Base-by-base conservation (phyloP, 2,113 vertebrate genomes). In the Cynopterus brachyotis region DNA sequence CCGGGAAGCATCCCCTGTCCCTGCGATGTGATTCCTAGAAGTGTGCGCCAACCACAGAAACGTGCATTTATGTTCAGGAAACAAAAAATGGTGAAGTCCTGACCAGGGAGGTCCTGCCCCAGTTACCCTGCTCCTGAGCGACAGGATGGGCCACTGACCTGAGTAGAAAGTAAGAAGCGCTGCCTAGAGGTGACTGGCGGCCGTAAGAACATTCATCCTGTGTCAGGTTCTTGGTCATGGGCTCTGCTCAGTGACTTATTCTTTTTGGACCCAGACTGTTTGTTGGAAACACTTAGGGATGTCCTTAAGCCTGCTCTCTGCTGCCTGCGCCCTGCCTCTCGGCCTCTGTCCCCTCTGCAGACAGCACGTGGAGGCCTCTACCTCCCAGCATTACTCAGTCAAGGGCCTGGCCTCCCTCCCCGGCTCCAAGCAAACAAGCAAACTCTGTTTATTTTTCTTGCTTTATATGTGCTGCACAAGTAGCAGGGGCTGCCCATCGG, bases 381-480 rank as follows among this genome's bases (percentile, higher is more conserved):
- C 89, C 76, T 83, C 81, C 47, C 79, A 8, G 60, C 50, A 53
- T 81, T 79, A 53, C 89, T 80, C 95, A 96, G 81, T 86, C 75
- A 97, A 62, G 85, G 84, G 72, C 22, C 73, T 2, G 0, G 83
- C 82, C 82, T 93, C 73, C 59, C 86, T 60, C 59, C 90, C 79
- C 86, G 45, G 67, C 93, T 62, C 30, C 2, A 24, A 62, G 85
- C 30, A 13, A 75, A 26, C 30, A 42, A 6, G 45, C n/a, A 0
- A 12, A 67, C 26, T 55, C 30, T 94, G 85, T 96, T 98, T 98
- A 6, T 97, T 97, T 98, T 97, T 79, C 45, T 87, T 78, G 4
- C 28, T 86, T 82, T 13, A 22, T 53, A n/a, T 42, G 22, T 30
- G n/a, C 67, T 22, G 3, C 50, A 57, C 83, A 24, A 87, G 85